A percentile compares a stretch with the other conserved stretches of the same genome.
Conservation (phyloP, 2,797 vertebrate genomes). For the Sebastes steindachneri region DNA sequence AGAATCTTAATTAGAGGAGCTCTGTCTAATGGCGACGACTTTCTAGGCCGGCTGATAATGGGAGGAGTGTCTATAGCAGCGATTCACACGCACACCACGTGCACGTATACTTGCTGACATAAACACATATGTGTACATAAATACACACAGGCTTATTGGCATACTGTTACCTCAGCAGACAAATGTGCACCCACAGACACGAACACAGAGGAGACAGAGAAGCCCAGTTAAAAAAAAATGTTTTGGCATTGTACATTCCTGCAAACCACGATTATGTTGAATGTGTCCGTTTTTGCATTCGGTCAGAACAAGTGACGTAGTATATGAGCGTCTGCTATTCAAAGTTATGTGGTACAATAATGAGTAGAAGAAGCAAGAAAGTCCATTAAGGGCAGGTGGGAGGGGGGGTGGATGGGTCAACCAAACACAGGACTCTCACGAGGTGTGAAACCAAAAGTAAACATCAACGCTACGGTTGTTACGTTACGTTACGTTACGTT, state of each 20-base stretch:
- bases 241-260: neutral
- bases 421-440: neutral
- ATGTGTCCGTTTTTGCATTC: neutral
- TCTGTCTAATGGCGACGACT: constrained; percentile 77
- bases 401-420: no score
- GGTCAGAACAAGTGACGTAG: neutral
- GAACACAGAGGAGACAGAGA: neutral
- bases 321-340: neutral
- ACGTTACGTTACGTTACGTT: no score
- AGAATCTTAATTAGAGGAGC: constrained; percentile 87
- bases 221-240: no score
- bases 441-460: neutral
- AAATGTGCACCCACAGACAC: neutral
- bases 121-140: constrained; percentile 24
- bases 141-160: neutral
- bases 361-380: neutral
- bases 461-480: neutral
- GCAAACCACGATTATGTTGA: neutral
- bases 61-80: constrained; percentile 43
- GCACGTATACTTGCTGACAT: constrained; percentile 9
- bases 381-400: no score
- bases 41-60: constrained; percentile 36
- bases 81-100: neutral
- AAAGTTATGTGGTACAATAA: neutral
- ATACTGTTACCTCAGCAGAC: constrained; percentile 24